phyloP scores from a whole-genome alignment of 2,888 invertebrate genomes.

The Cheilosia vernalis region DNA sequence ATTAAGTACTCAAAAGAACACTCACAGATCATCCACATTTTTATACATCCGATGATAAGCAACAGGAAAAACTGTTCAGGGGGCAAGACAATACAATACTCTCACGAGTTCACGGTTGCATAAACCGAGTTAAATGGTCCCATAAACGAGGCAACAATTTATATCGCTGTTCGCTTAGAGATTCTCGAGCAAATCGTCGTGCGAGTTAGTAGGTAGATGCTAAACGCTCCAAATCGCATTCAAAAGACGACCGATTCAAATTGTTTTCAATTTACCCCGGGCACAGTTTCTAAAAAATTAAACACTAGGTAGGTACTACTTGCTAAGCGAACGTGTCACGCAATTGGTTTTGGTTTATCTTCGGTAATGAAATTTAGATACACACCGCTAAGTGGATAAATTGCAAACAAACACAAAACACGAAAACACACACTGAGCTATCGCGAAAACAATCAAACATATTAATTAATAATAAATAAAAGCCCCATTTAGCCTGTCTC shows the following conservation, averaged over 20 bases:
- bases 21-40: not conserved
- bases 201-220: slow-evolving; percentile 18
- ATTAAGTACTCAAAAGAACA: not conserved
- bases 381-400: slow-evolving; percentile 65
- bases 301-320: no score
- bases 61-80: not conserved
- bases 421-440: slow-evolving; percentile 5
- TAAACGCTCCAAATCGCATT: not conserved
- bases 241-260: not conserved
- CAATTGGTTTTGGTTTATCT: slow-evolving; percentile 17
- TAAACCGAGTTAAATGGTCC: slow-evolving; percentile 8
- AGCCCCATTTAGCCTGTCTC: not conserved
- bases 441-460: slow-evolving; percentile 40
- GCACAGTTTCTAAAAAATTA: not conserved
- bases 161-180: not conserved
- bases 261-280: not conserved
- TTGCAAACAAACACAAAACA: slow-evolving; percentile 45
- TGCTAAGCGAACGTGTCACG: slow-evolving; percentile 42
- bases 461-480: slow-evolving; percentile 38
- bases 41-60: not conserved
- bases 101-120: slow-evolving; percentile 8
- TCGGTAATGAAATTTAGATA: slow-evolving; percentile 47
- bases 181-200: slow-evolving; percentile 20
- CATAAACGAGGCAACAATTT: slow-evolving; percentile 14
- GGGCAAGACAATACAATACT: not conserved